Evolutionary conservation across 2,888 invertebrate species (phyloP), one percentile per base, ranked within the genome.

Genomic region (Xestobium rufovillosum): DNA sequence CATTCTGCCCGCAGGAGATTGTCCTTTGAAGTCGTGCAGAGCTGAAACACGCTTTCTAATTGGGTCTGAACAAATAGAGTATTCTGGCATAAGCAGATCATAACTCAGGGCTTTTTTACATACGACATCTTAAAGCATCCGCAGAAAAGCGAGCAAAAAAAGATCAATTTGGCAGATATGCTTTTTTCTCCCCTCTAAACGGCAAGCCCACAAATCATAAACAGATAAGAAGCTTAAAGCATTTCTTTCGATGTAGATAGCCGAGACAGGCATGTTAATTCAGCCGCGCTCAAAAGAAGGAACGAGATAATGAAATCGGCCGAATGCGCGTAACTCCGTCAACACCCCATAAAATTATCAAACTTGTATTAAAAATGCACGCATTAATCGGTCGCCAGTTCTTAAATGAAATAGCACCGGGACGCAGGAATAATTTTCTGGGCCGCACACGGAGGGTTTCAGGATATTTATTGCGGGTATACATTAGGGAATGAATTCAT

Each of bases 401-500:
- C 47, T 53, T 49, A 54, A 60, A 61, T 57, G 57, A 58, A 60
- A 55, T 53, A 51, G 52, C 44, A 33, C 39, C 41, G 41, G 35
- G 34, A 32, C 34, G n/a, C 6, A 19, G 23, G 23, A 17, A 13
- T 31, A 41, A 46, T 42, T 43, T 39, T 35, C 41, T 43, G 36
- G 37, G 39, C 41, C 41, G 44, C 47, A 44, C 45, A 46, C 39
- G 38, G 46, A 44, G 46, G 48, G 52, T 48, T 41, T 40, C 44
- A 36, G 44, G 49, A 57, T 57, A 58, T 60, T 58, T 60, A 60
- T 60, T 57, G 53, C 59, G 56, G 54, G 52, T 58, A 54, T 58
- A 58, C 60, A 60, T 60, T 59, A 59, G 55, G 57, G 56, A 59
- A 56, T 47, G 55, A 53, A 59, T 54, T 57, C 57, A 57, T 59